Conservation (phyloP, 2,797 vertebrate species). For the Pangasius larnaudii region DNA sequence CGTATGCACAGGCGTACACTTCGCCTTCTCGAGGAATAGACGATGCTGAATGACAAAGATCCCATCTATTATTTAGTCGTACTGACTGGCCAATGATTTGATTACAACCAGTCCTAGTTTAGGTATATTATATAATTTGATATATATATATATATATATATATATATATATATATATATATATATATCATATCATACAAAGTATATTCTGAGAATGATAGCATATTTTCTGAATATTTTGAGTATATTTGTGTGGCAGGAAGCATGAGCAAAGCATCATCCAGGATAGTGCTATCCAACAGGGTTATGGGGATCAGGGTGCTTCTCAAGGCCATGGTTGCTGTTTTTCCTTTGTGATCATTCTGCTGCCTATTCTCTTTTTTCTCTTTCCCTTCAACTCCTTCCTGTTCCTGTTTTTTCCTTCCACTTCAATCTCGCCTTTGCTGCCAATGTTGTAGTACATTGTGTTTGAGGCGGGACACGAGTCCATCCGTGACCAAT, state of each 20-base stretch:
- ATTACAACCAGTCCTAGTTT: slow-evolving; percentile 4
- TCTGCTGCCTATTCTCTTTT: slow-evolving; percentile 70
- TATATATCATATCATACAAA: no score
- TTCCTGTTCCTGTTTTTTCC: slow-evolving; percentile 71
- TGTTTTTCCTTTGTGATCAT: slow-evolving; percentile 74
- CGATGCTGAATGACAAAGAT: not conserved
- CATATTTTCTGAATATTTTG: not conserved
- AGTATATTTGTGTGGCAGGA: slow-evolving; percentile 1
- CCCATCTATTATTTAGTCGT: not conserved
- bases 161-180: no score
- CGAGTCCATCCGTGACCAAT: slow-evolving; percentile 98
- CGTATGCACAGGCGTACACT: not conserved
- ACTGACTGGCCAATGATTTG: not conserved
- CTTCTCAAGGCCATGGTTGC: slow-evolving; percentile 50
- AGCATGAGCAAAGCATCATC: slow-evolving; percentile 49
- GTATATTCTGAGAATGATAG: not conserved
- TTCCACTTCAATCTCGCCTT: slow-evolving; percentile 62
- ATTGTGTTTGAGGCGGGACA: slow-evolving; percentile 99
- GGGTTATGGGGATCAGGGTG: slow-evolving; percentile 32
- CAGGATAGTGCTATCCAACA: not conserved
- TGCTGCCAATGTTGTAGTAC: slow-evolving; percentile 92
- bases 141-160: no score
- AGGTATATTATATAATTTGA: not conserved
- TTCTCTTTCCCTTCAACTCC: slow-evolving; percentile 65
- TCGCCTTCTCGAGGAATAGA: not conserved